phyloP scores from a whole-genome alignment of 2,888 invertebrate genomes.

The Cylindroiulus punctatus region DNA sequence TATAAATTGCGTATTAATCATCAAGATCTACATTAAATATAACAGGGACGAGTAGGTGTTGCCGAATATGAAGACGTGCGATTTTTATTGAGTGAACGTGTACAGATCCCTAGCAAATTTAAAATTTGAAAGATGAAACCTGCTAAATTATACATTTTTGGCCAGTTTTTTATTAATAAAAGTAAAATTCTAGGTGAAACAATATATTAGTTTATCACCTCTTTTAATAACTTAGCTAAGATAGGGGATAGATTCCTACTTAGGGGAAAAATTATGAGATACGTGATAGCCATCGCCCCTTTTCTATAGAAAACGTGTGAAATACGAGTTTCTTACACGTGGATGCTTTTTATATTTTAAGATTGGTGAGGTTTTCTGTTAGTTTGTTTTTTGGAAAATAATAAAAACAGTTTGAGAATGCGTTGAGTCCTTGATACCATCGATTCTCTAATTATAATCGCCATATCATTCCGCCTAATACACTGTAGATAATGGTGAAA shows the following conservation, averaged over 20 bases:
- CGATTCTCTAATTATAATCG: no score
- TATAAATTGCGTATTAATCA: not conserved
- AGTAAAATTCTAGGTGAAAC: slow-evolving; percentile 16
- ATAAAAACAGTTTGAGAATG: no score
- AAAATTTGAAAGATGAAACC: not conserved
- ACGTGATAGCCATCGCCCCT: slow-evolving; percentile 32
- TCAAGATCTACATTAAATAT: slow-evolving; percentile 25
- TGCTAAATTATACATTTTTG: not conserved
- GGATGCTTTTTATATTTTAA: not conserved
- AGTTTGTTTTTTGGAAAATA: no score
- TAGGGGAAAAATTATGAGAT: not conserved
- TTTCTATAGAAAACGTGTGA: not conserved
- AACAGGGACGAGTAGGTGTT: not conserved
- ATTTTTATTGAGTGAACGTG: not conserved
- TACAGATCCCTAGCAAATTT: slow-evolving; percentile 4
- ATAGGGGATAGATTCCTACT: not conserved
- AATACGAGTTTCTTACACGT: not conserved
- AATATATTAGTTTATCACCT: slow-evolving; percentile 4
- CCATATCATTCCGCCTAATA: no score
- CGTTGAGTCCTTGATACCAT: no score
- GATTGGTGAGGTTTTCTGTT: no score
- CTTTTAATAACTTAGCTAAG: slow-evolving; percentile 25
- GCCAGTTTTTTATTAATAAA: not conserved
- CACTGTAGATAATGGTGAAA: no score
- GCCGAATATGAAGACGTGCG: not conserved